Conservation (phyloP, 2,113 vertebrate genomes). For the Ammodytes dubius region DNA sequence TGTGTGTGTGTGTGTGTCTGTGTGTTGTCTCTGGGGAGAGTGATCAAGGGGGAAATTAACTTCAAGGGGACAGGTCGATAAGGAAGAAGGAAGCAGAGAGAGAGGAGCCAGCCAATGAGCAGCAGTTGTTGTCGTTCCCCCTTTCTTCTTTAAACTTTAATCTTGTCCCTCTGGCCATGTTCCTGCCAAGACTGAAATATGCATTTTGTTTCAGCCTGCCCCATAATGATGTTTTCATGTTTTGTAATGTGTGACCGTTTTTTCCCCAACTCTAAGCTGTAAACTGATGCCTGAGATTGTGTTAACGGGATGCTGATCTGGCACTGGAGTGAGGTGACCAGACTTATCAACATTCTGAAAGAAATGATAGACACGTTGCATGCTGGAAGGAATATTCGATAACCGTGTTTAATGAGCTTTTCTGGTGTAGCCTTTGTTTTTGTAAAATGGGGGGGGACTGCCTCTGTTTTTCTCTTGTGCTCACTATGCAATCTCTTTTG, state of each 20-base stretch:
- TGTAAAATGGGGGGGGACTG: neutral
- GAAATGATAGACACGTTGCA: too few species aligned
- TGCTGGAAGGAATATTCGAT: slow-evolving; percentile 1
- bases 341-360: neutral
- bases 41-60: neutral
- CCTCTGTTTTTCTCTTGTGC: slow-evolving; percentile 19
- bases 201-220: neutral
- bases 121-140: slow-evolving; percentile 7
- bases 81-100: neutral
- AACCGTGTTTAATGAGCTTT: neutral
- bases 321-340: neutral
- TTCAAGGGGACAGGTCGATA: neutral
- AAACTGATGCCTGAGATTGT: slow-evolving; percentile 10
- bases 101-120: neutral
- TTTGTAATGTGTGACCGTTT: neutral
- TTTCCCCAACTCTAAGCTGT: neutral
- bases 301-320: slow-evolving; percentile 48
- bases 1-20: slow-evolving; percentile 18
- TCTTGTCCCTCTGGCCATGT: neutral
- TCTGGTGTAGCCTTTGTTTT: neutral
- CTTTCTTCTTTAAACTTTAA: slow-evolving; percentile 27
- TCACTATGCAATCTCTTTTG: slow-evolving; percentile 33
- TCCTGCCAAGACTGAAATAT: neutral
- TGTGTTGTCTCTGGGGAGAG: neutral
- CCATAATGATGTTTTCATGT: neutral